Evolutionary conservation across 2,113 vertebrate species (phyloP).

Genomic region (Siniperca knerii): DNA sequence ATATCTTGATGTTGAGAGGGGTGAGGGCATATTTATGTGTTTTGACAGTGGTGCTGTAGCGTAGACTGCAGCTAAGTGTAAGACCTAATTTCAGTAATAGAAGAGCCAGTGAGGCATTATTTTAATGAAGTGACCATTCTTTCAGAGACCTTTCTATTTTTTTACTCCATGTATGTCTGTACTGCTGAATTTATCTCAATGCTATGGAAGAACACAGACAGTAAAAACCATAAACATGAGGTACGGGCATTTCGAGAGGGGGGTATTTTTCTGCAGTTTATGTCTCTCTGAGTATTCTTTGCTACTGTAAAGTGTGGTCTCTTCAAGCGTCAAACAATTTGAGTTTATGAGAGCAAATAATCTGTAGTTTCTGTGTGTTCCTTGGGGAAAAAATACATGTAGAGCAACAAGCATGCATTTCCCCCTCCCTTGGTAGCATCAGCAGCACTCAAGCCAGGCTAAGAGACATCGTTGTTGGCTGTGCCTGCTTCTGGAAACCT

Average conservation of each 20-base stretch:
- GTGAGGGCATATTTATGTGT: background rate
- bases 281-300: constrained; percentile 9
- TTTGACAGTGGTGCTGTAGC: constrained; percentile 66
- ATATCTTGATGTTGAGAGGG: background rate
- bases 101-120: constrained; percentile 33
- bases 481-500: constrained; percentile 92
- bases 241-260: background rate
- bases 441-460: constrained; percentile 88
- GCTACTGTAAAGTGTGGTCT: constrained; percentile 61
- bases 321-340: constrained; percentile 24
- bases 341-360: constrained; percentile 75
- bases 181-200: constrained; percentile 13
- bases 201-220: background rate
- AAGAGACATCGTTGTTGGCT: constrained; percentile 92
- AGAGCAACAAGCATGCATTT: constrained; percentile 86
- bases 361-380: constrained; percentile 81
- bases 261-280: background rate
- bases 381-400: constrained; percentile 20
- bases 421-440: constrained; percentile 82
- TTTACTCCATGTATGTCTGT: constrained; percentile 21
- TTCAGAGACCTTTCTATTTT: constrained; percentile 35
- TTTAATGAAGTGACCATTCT: constrained; percentile 53
- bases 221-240: background rate
- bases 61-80: constrained; percentile 80
- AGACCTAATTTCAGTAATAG: constrained; percentile 16